Evolutionary conservation across 2,888 invertebrate genomes (phyloP).

Genomic region (Bombyx huttoni): DNA sequence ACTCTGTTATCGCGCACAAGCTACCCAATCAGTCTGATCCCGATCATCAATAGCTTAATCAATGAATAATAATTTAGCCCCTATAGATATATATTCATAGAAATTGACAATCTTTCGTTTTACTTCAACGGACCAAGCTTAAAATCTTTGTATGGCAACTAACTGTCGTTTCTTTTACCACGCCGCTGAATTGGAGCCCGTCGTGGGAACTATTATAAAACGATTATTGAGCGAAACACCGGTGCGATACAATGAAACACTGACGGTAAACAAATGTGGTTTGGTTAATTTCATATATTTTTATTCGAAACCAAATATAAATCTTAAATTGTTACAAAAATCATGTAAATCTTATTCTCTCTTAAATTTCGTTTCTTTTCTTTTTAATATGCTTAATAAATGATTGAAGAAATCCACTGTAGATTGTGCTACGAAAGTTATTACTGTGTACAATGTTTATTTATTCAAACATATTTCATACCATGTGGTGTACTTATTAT

Average conservation of each 20-base stretch:
- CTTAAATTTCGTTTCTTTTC: not conserved
- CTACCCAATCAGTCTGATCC: no score
- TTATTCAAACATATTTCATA: not conserved
- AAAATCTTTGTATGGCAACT: not conserved
- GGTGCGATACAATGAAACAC: not conserved
- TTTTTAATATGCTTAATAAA: not conserved
- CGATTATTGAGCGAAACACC: not conserved
- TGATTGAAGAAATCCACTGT: not conserved
- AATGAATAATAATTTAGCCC: no score
- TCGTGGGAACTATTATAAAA: conserved; percentile 1
- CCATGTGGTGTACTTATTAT: no score
- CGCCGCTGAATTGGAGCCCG: not conserved
- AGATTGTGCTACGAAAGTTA: not conserved
- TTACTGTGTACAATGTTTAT: not conserved
- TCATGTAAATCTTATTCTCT: no score
- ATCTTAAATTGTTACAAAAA: no score
- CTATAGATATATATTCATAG: no score
- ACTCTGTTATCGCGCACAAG: no score
- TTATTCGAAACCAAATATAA: no score
- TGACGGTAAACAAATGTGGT: not conserved
- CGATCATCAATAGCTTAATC: not conserved
- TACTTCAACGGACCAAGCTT: not conserved
- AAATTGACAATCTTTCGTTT: not conserved
- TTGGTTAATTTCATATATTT: not conserved
- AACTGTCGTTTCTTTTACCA: conserved; percentile 1